Evolutionary conservation across 2,888 invertebrate genomes (phyloP), one percentile per base, ranked within the genome.

Genomic region (Amaurobius ferox): DNA sequence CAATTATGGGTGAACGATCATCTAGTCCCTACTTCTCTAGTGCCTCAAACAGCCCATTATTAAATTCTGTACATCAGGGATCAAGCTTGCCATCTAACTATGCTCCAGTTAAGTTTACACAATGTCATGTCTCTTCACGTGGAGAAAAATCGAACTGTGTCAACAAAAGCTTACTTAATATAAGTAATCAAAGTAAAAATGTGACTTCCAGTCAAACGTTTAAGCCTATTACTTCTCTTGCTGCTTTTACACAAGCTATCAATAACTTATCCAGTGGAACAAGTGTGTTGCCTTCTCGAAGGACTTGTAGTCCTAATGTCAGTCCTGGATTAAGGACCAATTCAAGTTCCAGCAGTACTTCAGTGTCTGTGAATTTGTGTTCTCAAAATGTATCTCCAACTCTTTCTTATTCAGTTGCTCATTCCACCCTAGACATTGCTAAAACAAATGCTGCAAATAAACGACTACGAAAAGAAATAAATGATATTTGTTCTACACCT

Each of bases 391-490:
- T 67, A 28, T 79, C 85, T 30, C 71, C 88, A 26, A 62, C 73
- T 23, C 55, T 61, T 32, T 39, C 78, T n/a, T 68, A 35, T 74
- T 72, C 71, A 55, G 66, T 55, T 72, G 67, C 66, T 62, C 88
- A 88, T 88, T 88, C 86, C 86, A 80, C 62, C 67, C 64, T 88
- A 44, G 88, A 88, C 74, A 87, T 89, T 70, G 87, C 88, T 66
- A 89, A 87, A 78, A 89, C 87, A 88, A 92, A 92, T 91, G 93
- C 92, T 90, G 92, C 93, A 67, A 93, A 93, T 88, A 93, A 93
- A 89, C 91, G 93, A 62, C 90, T 93, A 39, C 92, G 93, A 91
- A 93, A 93, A 92, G 92, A 89, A 70, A 62, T 64, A 62, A 19
- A 48, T 23, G 44, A 44, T 61, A 66, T 55, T 32, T 62, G 71